Evolutionary conservation across 2,797 vertebrate species (phyloP).

Genomic region (Paedocypris micromegethes): DNA sequence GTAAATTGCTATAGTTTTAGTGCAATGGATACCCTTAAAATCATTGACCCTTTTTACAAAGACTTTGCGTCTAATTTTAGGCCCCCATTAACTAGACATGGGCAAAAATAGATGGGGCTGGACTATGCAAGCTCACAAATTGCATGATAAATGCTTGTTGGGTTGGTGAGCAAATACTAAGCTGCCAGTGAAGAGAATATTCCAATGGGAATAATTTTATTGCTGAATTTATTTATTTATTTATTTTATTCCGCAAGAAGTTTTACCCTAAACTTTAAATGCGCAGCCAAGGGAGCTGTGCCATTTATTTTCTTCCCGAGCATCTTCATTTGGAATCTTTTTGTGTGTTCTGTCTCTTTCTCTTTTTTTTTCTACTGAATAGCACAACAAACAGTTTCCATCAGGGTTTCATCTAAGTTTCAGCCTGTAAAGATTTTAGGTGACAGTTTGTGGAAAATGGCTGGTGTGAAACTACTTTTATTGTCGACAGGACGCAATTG

Average conservation of each 20-base stretch:
- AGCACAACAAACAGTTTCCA: too few species aligned
- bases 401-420: too few species aligned
- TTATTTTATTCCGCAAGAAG: conserved; percentile 23
- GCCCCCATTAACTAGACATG: conserved; percentile 53
- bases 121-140: conserved; percentile 6
- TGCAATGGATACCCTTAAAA: conserved; percentile 46
- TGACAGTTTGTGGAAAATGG: too few species aligned
- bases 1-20: conserved; percentile 40
- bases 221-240: conserved; percentile 20
- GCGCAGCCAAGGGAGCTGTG: conserved; percentile 8
- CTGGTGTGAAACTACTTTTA: too few species aligned
- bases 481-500: too few species aligned
- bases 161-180: conserved; percentile 34
- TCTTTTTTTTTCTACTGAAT: too few species aligned
- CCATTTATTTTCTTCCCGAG: conserved; percentile 1
- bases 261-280: not conserved
- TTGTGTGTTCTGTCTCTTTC: too few species aligned
- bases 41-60: conserved; percentile 41
- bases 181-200: conserved; percentile 25
- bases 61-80: conserved; percentile 52
- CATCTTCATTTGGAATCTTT: conserved; percentile 1
- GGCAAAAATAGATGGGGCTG: conserved; percentile 43
- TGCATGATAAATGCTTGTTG: conserved; percentile 37
- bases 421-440: too few species aligned
- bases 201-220: conserved; percentile 8